phyloP scores from a whole-genome alignment of 2,888 invertebrate genomes.

The Pseudococcus jackbeardsleyi region DNA sequence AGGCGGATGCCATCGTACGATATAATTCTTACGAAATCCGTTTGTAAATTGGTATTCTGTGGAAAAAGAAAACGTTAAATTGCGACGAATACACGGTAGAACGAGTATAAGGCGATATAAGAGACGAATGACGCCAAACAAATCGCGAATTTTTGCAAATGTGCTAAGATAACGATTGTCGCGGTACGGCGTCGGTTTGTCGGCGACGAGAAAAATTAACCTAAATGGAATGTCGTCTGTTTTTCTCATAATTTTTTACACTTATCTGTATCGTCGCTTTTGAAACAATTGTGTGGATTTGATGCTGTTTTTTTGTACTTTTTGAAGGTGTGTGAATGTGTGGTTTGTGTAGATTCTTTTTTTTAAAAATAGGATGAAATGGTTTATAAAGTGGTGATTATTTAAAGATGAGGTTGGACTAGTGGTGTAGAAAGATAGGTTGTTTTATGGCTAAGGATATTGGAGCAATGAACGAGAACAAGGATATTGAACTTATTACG shows the following conservation, averaged over 20 bases:
- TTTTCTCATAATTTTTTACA: neutral
- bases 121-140: neutral
- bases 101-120: neutral
- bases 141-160: slow-evolving; percentile 26
- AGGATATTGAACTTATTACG: no score
- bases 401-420: no score
- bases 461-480: no score
- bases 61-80: slow-evolving; percentile 5
- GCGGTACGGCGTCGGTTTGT: neutral
- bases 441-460: no score
- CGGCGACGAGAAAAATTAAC: slow-evolving; percentile 8
- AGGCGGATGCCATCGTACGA: neutral
- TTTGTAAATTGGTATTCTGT: neutral
- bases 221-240: neutral
- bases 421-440: no score
- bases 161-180: neutral
- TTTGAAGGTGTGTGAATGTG: no score
- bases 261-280: neutral
- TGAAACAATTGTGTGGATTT: neutral
- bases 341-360: no score
- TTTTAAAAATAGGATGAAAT: no score
- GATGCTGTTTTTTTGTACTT: no score
- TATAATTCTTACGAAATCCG: slow-evolving; percentile 1
- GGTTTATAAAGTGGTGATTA: no score
- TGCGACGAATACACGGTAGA: neutral